A percentile compares a stretch with the other conserved stretches of the same genome.
Evolutionary conservation across 2,888 invertebrate species (phyloP).

Genomic region (Parelbella ahira): DNA sequence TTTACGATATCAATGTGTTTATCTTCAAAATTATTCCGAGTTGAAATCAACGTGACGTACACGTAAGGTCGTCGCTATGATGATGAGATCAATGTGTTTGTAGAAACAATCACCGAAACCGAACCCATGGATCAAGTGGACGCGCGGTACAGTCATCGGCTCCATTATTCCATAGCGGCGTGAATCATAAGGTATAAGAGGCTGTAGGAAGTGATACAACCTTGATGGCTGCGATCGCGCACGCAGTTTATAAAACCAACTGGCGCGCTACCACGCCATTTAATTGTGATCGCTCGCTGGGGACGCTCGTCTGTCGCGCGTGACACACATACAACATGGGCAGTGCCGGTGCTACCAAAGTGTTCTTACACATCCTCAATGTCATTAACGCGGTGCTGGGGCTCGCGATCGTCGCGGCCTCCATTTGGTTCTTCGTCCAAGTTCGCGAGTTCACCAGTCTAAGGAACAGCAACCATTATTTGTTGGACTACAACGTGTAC

Average conservation of each 20-base stretch:
- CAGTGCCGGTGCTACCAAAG: conserved; percentile 33
- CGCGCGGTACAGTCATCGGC: conserved; percentile 16
- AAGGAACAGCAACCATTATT: conserved; percentile 61
- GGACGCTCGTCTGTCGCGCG: conserved; percentile 33
- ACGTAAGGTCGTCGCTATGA: too few relatives aligned
- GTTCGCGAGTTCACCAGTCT: conserved; percentile 52
- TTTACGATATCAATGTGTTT: too few relatives aligned
- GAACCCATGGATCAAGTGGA: too few relatives aligned
- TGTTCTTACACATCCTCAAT: conserved; percentile 48
- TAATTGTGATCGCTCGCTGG: conserved; percentile 39
- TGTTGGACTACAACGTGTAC: conserved; percentile 65
- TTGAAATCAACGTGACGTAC: too few relatives aligned
- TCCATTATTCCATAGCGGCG: conserved; percentile 28
- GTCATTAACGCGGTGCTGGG: conserved; percentile 49
- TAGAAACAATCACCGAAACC: too few relatives aligned
- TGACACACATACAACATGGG: conserved; percentile 33
- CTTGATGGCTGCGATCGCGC: conserved; percentile 34
- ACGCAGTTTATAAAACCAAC: conserved; percentile 41
- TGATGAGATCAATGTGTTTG: too few relatives aligned
- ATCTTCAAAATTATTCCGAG: too few relatives aligned
- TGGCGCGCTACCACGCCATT: conserved; percentile 46
- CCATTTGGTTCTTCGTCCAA: conserved; percentile 64
- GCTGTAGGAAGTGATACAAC: conserved; percentile 28
- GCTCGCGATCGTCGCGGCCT: conserved; percentile 46
- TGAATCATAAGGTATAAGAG: conserved; percentile 33